These are phyloP conservation scores for Psittacula echo DNA, from an alignment of 2,797 vertebrate genomes.

Conservation along the genomic window DNA sequence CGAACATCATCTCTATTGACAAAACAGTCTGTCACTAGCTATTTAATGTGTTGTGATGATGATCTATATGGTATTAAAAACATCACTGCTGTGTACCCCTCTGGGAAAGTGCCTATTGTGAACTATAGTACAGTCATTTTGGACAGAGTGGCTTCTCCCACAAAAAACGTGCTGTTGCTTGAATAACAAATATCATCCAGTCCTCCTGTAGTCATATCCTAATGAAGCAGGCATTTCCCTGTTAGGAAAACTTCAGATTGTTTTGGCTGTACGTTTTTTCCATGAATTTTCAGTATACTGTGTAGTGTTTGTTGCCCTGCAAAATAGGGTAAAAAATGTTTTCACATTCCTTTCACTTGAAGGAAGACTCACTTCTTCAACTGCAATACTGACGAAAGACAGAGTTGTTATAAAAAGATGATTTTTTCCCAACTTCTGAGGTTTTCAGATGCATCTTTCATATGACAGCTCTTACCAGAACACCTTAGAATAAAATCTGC, in stretches of 20 bases:
- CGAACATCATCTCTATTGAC: constrained; percentile 65
- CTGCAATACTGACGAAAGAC: background rate
- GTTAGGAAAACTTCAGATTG: background rate
- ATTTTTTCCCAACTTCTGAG: background rate
- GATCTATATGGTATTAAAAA: constrained; percentile 43
- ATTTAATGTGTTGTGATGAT: constrained; percentile 54
- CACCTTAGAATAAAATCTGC: background rate
- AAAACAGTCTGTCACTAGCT: constrained; percentile 65
- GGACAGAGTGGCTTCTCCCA: background rate
- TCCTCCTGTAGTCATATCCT: background rate
- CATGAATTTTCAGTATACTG: background rate
- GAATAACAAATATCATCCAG: background rate
- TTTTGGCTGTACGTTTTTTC: background rate
- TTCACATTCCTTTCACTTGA: background rate
- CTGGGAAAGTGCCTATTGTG: constrained; percentile 23
- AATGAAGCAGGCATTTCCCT: background rate
- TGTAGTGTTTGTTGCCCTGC: background rate
- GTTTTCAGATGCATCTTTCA: background rate
- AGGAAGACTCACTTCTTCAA: background rate
- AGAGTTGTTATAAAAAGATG: background rate
- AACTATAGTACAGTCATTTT: background rate
- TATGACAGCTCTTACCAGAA: background rate
- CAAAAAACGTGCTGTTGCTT: background rate
- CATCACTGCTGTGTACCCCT: background rate
- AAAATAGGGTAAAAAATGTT: background rate